A percentile compares a stretch with the other conserved stretches of the same genome.
phyloP scores from a whole-genome alignment of 2,113 vertebrate species.

The Aptenodytes forsteri region DNA sequence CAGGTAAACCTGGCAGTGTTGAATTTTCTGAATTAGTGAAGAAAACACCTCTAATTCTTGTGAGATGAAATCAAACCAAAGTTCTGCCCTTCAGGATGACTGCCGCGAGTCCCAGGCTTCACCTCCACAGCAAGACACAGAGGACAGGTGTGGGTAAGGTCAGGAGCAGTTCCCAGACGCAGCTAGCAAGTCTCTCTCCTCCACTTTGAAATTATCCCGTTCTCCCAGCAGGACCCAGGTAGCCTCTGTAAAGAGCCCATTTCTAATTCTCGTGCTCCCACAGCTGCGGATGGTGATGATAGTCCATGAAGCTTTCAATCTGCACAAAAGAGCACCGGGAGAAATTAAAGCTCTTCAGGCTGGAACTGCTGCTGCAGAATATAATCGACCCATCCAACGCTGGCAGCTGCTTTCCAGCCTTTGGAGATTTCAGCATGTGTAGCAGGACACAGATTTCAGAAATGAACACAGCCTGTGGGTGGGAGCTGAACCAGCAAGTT shows the following conservation, averaged over 20 bases:
- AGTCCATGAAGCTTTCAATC: background rate
- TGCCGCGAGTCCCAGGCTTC: background rate
- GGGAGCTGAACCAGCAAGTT: background rate
- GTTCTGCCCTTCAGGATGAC: background rate
- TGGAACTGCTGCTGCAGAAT: background rate
- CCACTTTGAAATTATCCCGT: background rate
- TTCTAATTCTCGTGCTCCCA: background rate
- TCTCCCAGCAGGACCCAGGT: background rate
- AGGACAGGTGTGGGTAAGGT: background rate
- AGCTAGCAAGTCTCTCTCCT: background rate
- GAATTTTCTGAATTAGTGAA: background rate
- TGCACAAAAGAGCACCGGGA: background rate
- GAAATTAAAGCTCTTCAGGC: constrained; percentile 16
- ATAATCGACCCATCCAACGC: background rate
- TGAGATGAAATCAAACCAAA: background rate
- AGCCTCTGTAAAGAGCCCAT: background rate
- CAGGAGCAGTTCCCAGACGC: background rate
- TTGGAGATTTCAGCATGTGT: background rate
- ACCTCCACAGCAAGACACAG: background rate
- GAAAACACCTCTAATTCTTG: background rate
- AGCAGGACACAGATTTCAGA: background rate
- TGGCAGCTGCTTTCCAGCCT: background rate
- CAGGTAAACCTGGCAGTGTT: background rate
- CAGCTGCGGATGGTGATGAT: background rate
- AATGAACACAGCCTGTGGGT: background rate